Evolutionary conservation across 2,113 vertebrate species (phyloP).

Genomic region (Elachura formosa): DNA sequence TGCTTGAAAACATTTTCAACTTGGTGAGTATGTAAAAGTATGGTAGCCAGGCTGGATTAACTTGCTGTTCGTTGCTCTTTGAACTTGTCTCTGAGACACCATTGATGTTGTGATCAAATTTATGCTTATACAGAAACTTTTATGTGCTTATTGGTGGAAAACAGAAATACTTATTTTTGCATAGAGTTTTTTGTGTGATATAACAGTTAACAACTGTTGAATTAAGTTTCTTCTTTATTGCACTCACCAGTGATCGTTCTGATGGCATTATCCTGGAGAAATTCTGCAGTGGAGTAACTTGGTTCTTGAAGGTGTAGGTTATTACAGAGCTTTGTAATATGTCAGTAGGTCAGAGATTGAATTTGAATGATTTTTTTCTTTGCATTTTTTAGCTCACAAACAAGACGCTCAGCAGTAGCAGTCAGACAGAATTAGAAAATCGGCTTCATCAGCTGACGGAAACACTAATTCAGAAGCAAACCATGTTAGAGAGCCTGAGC

Average conservation of each 20-base stretch:
- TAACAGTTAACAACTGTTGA: background rate
- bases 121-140: background rate
- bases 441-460: slow-evolving; percentile 95
- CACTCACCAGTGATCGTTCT: background rate
- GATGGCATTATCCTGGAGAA: background rate
- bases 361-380: background rate
- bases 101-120: background rate
- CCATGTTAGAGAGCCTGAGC: slow-evolving; percentile 94
- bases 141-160: background rate
- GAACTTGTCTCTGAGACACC: background rate
- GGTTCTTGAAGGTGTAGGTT: background rate
- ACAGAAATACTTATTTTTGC: background rate
- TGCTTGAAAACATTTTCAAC: background rate
- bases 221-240: background rate
- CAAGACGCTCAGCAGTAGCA: slow-evolving; percentile 88
- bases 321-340: background rate
- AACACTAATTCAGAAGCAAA: slow-evolving; percentile 98
- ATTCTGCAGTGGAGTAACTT: background rate
- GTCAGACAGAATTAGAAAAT: slow-evolving; percentile 90
- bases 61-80: background rate
- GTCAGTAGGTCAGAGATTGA: background rate
- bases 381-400: slow-evolving; percentile 84
- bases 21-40: too few species aligned
- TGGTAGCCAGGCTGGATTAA: background rate
- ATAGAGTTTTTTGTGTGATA: background rate